phyloP scores from a whole-genome alignment of 23 tunicate genomes.

The Phallusia fumigata region DNA sequence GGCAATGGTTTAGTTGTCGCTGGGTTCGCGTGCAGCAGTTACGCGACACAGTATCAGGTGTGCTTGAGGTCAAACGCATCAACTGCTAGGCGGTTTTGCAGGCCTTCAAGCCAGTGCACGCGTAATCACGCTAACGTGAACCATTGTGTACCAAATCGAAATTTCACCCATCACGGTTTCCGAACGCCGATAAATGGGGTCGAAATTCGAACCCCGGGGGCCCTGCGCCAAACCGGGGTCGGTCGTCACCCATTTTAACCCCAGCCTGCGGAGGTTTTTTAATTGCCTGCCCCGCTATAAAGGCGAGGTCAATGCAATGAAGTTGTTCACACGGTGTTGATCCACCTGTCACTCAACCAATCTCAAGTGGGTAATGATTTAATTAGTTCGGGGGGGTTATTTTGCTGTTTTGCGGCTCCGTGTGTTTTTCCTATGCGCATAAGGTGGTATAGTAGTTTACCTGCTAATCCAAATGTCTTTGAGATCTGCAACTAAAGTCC shows the following conservation, averaged over 20 bases:
- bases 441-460: neutral
- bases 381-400: neutral
- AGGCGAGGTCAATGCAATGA: constrained; percentile 7
- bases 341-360: constrained; percentile 6
- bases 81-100: neutral
- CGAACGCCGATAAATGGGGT: neutral
- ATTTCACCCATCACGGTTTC: neutral
- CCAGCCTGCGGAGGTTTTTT: neutral
- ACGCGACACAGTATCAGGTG: neutral
- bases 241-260: constrained; percentile 19
- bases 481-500: too few relatives aligned
- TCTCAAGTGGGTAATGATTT: constrained; percentile 7
- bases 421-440: neutral
- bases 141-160: too few relatives aligned
- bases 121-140: neutral
- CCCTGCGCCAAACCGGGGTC: constrained; percentile 14
- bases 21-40: neutral
- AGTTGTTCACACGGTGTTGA: neutral
- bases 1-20: too few relatives aligned
- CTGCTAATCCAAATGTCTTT: too few relatives aligned
- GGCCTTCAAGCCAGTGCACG: neutral
- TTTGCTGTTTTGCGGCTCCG: neutral
- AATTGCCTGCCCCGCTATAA: neutral
- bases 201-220: neutral
- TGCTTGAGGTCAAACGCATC: constrained; percentile 5